Percentiles rank a stretch among this genome's conserved stretches.
These are phyloP conservation scores for Falco columbarius DNA, from an alignment of 2,797 vertebrate species.

Conservation along the genomic window DNA sequence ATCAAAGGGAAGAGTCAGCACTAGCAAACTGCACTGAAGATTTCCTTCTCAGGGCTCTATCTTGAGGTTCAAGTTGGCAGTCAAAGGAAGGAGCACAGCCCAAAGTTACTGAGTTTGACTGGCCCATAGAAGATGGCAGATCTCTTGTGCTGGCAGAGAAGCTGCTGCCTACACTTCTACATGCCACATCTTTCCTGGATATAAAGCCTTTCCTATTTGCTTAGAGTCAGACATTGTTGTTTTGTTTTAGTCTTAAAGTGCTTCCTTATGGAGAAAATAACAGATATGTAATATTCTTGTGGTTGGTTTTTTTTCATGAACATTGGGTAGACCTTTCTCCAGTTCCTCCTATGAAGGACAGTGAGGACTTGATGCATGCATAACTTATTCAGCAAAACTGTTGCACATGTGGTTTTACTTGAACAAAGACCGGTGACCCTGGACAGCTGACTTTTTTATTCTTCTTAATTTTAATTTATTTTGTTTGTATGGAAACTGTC, in stretches of 20 bases:
- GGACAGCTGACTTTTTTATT: not conserved
- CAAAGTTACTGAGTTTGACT: not conserved
- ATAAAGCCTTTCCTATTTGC: not conserved
- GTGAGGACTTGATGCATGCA: not conserved
- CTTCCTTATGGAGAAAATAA: not conserved
- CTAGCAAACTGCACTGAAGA: not conserved
- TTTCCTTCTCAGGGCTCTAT: not conserved
- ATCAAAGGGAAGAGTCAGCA: not conserved
- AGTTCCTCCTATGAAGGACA: not conserved
- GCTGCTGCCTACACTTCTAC: not conserved
- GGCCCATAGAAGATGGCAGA: rapidly evolving
- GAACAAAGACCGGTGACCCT: not conserved
- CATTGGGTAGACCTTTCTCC: not conserved
- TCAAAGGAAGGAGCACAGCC: not conserved
- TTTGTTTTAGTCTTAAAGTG: not conserved
- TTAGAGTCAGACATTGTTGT: not conserved
- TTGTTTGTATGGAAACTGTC: not conserved
- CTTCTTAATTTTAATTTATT: not conserved
- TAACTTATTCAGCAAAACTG: not conserved
- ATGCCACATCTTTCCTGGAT: not conserved
- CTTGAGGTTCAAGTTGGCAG: rapidly evolving
- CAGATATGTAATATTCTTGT: not conserved
- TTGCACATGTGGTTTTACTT: not conserved
- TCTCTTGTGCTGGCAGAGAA: not conserved
- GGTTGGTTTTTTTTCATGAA: not conserved